Percentiles rank a stretch among this genome's conserved stretches.
Conservation (phyloP, 1,140 invertebrate genomes). For the Colletes gigas region DNA sequence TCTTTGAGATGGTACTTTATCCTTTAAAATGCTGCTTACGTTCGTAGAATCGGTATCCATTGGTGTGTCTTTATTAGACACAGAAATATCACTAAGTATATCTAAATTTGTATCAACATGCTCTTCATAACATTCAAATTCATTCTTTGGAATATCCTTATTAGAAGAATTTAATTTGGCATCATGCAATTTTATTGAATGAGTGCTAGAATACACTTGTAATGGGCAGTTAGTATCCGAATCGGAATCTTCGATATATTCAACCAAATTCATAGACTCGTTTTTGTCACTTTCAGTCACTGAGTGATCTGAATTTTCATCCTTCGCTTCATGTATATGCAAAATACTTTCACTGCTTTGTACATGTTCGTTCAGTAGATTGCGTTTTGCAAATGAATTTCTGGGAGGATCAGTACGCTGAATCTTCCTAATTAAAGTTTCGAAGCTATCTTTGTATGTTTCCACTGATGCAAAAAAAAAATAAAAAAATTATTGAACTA, state of each 20-base stretch:
- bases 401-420: slow-evolving; percentile 57
- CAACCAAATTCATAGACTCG: not conserved
- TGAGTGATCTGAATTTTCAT: slow-evolving; percentile 2
- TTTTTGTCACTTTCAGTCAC: not conserved
- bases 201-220: slow-evolving; percentile 67
- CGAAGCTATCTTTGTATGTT: slow-evolving; percentile 73
- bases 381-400: slow-evolving; percentile 28
- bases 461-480: slow-evolving; percentile 66
- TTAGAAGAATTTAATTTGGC: slow-evolving; percentile 35
- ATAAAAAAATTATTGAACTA: slow-evolving; percentile 50
- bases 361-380: slow-evolving; percentile 16
- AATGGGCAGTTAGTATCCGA: slow-evolving; percentile 66
- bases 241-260: slow-evolving; percentile 65
- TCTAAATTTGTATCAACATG: not conserved
- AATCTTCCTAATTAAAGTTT: slow-evolving; percentile 73
- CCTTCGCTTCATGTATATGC: not conserved
- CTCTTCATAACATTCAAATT: slow-evolving; percentile 4
- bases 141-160: not conserved
- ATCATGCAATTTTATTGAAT: slow-evolving; percentile 52
- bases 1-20: not conserved
- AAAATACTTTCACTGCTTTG: not conserved
- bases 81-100: not conserved
- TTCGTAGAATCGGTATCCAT: not conserved
- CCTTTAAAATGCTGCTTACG: not conserved
- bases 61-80: not conserved